A percentile compares a stretch with the other conserved stretches of the same genome.
Conservation (phyloP, 2,888 invertebrate species). For the Calameuta pallipes region DNA sequence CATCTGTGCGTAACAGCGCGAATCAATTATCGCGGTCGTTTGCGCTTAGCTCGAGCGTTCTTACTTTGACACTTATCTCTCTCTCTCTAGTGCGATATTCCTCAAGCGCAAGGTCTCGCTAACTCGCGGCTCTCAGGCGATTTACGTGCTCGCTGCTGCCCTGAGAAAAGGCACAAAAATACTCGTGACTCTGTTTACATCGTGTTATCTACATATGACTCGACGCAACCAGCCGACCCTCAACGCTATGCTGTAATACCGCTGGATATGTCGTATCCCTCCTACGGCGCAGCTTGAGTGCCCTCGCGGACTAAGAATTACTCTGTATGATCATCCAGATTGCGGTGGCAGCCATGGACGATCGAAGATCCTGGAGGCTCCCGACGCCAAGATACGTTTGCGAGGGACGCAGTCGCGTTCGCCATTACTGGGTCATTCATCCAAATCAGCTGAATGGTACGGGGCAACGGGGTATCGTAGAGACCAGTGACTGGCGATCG, state of each 20-base stretch:
- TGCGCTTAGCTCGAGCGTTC: background rate
- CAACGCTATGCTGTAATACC: background rate
- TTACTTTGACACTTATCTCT: background rate
- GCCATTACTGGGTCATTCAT: background rate
- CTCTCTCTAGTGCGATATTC: background rate
- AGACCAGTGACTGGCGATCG: background rate
- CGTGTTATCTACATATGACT: slow-evolving; percentile 13
- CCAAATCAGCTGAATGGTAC: background rate
- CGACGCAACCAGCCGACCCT: slow-evolving; percentile 8
- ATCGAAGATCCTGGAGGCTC: background rate
- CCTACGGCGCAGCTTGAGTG: background rate
- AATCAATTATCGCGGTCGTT: background rate
- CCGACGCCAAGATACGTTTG: background rate
- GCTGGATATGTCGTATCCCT: background rate
- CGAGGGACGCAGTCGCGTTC: background rate
- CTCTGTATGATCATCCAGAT: background rate
- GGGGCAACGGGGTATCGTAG: background rate
- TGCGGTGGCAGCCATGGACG: background rate
- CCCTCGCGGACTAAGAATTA: background rate
- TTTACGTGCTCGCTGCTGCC: too few species aligned
- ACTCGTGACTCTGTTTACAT: slow-evolving; percentile 10
- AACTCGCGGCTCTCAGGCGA: too few species aligned
- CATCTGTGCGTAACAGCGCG: background rate
- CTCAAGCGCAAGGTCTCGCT: too few species aligned
- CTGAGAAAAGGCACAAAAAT: background rate